These are phyloP conservation scores for Alcedo atthis DNA, from an alignment of 2,797 vertebrate species.

Conservation along the genomic window DNA sequence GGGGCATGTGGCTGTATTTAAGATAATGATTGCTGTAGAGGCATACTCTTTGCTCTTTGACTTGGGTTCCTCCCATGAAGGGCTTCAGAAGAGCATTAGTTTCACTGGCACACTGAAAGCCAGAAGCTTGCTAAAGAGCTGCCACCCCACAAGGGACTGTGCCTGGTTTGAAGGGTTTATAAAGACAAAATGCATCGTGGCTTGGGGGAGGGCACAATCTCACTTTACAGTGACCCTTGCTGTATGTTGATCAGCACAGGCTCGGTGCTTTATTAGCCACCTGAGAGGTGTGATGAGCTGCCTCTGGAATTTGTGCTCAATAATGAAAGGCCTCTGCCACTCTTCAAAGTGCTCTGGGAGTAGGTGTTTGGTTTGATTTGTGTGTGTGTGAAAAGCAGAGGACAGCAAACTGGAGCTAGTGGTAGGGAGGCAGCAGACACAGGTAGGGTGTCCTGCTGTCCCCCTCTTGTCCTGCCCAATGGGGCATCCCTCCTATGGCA, in stretches of 20 bases:
- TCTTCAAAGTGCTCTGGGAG: not conserved
- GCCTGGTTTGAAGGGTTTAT: not conserved
- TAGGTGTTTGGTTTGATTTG: not conserved
- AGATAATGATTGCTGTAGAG: not conserved
- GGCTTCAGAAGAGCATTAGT: not conserved
- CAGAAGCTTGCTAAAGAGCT: not conserved
- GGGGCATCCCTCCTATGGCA: rapidly evolving
- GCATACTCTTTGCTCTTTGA: not conserved
- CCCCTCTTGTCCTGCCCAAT: not conserved
- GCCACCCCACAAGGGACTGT: not conserved
- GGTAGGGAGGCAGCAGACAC: not conserved
- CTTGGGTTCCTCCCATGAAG: not conserved
- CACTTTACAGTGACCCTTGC: not conserved
- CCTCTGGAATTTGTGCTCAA: not conserved
- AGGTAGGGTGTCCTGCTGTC: not conserved
- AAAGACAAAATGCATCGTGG: not conserved
- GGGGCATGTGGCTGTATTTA: not conserved
- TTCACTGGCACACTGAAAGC: not conserved
- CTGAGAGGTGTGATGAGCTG: not conserved
- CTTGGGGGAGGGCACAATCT: not conserved
- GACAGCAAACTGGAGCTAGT: not conserved
- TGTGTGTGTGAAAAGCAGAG: rapidly evolving
- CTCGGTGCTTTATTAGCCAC: not conserved
- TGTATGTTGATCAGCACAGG: not conserved
- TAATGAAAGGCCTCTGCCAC: constrained; percentile 15